These are phyloP conservation scores for Drosophila athabasca DNA, from an alignment of 1,140 invertebrate species.

Conservation along the genomic window DNA sequence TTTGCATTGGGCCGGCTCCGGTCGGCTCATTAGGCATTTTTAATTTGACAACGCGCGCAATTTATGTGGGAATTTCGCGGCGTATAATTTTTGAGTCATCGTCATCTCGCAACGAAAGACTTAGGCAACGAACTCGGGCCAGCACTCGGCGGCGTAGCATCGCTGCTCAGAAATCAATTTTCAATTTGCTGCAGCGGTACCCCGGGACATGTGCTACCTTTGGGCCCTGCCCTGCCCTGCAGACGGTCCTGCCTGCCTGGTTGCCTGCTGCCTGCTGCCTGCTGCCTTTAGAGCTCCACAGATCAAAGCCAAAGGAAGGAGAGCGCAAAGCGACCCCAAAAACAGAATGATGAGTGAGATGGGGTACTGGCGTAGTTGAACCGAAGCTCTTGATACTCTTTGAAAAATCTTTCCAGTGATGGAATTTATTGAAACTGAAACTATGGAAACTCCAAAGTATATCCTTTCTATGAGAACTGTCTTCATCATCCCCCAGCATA, in stretches of 20 bases:
- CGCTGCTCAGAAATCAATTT: slow-evolving; percentile 73
- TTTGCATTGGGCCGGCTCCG: slow-evolving; percentile 59
- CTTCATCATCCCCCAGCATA: too few species aligned
- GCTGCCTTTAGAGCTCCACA: slow-evolving; percentile 45
- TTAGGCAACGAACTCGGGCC: slow-evolving; percentile 57
- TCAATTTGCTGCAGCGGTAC: slow-evolving; percentile 71
- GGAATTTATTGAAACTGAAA: too few species aligned
- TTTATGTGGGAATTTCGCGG: slow-evolving; percentile 82
- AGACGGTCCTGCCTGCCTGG: slow-evolving; percentile 19
- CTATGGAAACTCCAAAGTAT: neutral
- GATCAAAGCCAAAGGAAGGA: slow-evolving; percentile 67
- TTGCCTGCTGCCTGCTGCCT: slow-evolving; percentile 33
- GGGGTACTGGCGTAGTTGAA: neutral
- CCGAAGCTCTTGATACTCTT: slow-evolving; percentile 4
- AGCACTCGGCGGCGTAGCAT: too few species aligned
- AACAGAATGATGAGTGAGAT: slow-evolving; percentile 42
- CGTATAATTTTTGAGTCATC: slow-evolving; percentile 76
- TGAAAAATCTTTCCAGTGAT: too few species aligned
- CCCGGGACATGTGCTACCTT: slow-evolving; percentile 36
- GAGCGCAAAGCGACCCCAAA: slow-evolving; percentile 46
- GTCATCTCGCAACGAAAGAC: slow-evolving; percentile 66
- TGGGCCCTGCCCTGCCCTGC: slow-evolving; percentile 22
- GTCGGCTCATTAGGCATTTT: slow-evolving; percentile 82
- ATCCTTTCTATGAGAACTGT: neutral
- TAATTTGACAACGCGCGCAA: slow-evolving; percentile 80